Percentiles rank a stretch among this genome's conserved stretches.
These are phyloP conservation scores for Poeciliopsis presidionis DNA, from an alignment of 2,797 vertebrate genomes.

Conservation along the genomic window DNA sequence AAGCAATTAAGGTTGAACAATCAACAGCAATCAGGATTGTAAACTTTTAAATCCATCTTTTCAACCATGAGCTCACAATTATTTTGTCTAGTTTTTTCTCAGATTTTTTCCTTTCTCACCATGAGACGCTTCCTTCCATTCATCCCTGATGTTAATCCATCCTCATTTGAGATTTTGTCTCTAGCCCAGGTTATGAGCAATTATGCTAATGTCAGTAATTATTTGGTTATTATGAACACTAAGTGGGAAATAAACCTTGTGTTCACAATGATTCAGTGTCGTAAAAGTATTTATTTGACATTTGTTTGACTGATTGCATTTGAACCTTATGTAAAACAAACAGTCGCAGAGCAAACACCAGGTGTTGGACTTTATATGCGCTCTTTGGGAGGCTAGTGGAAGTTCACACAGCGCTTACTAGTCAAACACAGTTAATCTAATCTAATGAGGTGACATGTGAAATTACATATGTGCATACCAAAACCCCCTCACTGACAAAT, in stretches of 20 bases:
- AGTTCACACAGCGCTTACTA: slow-evolving; percentile 4
- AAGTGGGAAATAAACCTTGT: slow-evolving; percentile 7
- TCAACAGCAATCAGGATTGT: slow-evolving; percentile 16
- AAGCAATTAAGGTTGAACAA: slow-evolving; percentile 6
- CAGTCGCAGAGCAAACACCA: slow-evolving; percentile 35
- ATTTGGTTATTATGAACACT: neutral
- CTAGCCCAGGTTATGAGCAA: neutral
- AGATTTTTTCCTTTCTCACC: neutral
- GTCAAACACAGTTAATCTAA: neutral
- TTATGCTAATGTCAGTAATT: neutral
- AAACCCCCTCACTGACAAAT: neutral
- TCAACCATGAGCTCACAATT: slow-evolving; percentile 4
- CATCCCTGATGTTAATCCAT: slow-evolving; percentile 4
- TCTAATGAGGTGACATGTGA: neutral
- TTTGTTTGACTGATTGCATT: slow-evolving; percentile 20
- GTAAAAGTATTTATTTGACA: slow-evolving; percentile 42
- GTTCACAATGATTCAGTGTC: neutral
- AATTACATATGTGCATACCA: neutral
- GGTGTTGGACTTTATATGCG: slow-evolving; percentile 28
- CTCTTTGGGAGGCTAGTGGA: slow-evolving; percentile 11
- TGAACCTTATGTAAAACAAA: slow-evolving; percentile 17
- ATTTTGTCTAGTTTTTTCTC: neutral
- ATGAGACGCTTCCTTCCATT: neutral
- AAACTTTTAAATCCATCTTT: neutral
- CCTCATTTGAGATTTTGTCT: neutral